Conservation (phyloP, 2,888 invertebrate species). For the Epiblema foenella region DNA sequence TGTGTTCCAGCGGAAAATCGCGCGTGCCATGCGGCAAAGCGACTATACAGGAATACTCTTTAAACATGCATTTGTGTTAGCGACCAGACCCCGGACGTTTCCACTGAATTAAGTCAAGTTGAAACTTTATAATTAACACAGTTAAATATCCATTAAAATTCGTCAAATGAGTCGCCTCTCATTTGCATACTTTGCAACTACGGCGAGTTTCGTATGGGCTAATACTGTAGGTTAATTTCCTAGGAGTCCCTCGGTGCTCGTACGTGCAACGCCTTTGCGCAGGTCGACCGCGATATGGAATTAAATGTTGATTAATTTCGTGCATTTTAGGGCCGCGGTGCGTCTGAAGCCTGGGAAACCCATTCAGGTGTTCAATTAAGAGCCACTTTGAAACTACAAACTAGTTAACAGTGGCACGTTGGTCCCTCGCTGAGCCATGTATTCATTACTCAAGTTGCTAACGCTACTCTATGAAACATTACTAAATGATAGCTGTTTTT, state of each 20-base stretch:
- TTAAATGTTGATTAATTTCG: conserved; percentile 82
- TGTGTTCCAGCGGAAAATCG: conserved; percentile 1
- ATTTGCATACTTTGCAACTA: conserved; percentile 79
- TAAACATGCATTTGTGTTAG: conserved; percentile 59
- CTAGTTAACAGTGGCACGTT: conserved; percentile 68
- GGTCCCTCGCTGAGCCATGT: conserved; percentile 60
- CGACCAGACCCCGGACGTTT: conserved; percentile 51
- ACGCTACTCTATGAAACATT: conserved; percentile 53
- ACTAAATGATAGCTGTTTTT: conserved; percentile 46
- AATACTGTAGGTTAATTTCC: conserved; percentile 72
- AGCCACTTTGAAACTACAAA: conserved; percentile 74
- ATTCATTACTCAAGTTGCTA: conserved; percentile 57
- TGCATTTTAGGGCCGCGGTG: conserved; percentile 66
- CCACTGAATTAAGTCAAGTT: conserved; percentile 62
- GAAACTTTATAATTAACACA: conserved; percentile 77
- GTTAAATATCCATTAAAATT: conserved; percentile 82
- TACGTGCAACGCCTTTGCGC: conserved; percentile 64
- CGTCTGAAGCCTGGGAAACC: conserved; percentile 57
- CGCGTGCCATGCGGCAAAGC: conserved; percentile 13
- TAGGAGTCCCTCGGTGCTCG: conserved; percentile 72
- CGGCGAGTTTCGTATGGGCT: conserved; percentile 66
- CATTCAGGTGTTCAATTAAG: conserved; percentile 73
- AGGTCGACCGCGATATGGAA: conserved; percentile 67
- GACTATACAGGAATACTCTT: conserved; percentile 55
- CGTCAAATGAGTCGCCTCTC: conserved; percentile 77